Conservation (phyloP, 2,113 vertebrate species). For the Vanacampus margaritifer region DNA sequence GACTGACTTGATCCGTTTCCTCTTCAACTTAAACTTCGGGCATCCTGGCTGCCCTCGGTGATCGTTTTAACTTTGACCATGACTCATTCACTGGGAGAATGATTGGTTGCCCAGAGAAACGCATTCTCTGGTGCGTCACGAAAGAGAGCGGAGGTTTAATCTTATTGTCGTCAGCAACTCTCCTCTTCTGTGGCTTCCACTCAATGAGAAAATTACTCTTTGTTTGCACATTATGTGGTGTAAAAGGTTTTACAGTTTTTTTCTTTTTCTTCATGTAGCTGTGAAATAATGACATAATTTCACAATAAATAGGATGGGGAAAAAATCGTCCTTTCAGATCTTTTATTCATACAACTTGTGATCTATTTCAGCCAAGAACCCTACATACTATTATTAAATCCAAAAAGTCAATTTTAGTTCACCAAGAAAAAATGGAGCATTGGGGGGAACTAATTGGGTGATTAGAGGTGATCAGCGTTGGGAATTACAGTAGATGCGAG, state of each 20-base stretch:
- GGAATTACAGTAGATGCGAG: not conserved
- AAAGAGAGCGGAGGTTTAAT: constrained; percentile 14
- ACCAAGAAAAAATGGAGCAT: constrained; percentile 4
- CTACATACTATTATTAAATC: not conserved
- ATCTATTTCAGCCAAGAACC: not conserved
- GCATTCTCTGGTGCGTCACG: not conserved
- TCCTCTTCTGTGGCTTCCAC: not conserved
- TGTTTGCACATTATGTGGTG: not conserved
- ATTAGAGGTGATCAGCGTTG: constrained; percentile 4
- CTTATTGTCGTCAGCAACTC: constrained; percentile 5
- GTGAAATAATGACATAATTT: not conserved
- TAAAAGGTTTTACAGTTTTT: not conserved
- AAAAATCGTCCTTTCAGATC: not conserved
- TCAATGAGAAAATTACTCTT: not conserved
- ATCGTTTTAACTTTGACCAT: constrained; percentile 41
- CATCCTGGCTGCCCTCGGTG: constrained; percentile 30
- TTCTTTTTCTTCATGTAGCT: not conserved
- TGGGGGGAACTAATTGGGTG: constrained; percentile 3
- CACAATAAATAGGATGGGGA: not conserved
- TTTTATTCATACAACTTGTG: not conserved
- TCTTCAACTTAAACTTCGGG: constrained; percentile 37
- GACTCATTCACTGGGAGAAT: constrained; percentile 24
- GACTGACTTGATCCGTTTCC: constrained; percentile 15
- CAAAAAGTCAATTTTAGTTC: not conserved
- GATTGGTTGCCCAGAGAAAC: constrained; percentile 42